These are phyloP conservation scores for Porites lobata DNA, from an alignment of 92 coral and sea anemone species.

Conservation along the genomic window DNA sequence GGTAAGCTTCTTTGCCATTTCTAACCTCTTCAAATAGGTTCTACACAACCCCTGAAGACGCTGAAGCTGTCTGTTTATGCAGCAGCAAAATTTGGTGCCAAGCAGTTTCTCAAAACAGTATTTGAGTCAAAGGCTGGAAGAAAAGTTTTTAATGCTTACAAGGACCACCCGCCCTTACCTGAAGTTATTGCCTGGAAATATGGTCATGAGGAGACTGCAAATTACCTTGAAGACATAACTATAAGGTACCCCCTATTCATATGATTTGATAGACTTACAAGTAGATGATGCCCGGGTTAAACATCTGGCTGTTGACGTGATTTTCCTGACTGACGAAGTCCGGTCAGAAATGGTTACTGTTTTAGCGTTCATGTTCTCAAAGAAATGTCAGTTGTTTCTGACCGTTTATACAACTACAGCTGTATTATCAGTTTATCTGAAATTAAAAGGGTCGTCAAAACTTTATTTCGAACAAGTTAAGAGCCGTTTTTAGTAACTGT, in stretches of 20 bases:
- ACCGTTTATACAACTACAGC: too few species aligned
- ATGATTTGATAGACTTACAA: too few species aligned
- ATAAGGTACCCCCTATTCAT: neutral
- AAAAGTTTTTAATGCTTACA: slow-evolving; percentile 7
- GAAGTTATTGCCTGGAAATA: slow-evolving; percentile 14
- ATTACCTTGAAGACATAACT: slow-evolving; percentile 8
- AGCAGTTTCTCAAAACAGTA: neutral
- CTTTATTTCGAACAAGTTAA: too few species aligned
- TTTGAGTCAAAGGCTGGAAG: slow-evolving; percentile 16
- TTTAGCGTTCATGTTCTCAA: too few species aligned
- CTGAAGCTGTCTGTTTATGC: neutral
- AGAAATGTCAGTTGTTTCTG: too few species aligned
- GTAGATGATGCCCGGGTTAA: too few species aligned
- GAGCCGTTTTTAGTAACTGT: too few species aligned
- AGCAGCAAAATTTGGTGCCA: slow-evolving; percentile 1
- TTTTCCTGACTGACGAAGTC: too few species aligned
- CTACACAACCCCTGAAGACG: neutral
- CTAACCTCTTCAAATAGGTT: neutral
- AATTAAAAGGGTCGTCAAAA: too few species aligned
- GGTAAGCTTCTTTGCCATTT: neutral
- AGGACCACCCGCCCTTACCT: slow-evolving; percentile 4
- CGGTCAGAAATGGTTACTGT: too few species aligned
- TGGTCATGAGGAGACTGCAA: slow-evolving; percentile 19
- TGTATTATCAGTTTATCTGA: too few species aligned
- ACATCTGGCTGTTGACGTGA: too few species aligned